Evolutionary conservation across 2,797 vertebrate genomes (phyloP), one percentile per base, ranked within the genome.

Genomic region (Macroramphosus scolopax): DNA sequence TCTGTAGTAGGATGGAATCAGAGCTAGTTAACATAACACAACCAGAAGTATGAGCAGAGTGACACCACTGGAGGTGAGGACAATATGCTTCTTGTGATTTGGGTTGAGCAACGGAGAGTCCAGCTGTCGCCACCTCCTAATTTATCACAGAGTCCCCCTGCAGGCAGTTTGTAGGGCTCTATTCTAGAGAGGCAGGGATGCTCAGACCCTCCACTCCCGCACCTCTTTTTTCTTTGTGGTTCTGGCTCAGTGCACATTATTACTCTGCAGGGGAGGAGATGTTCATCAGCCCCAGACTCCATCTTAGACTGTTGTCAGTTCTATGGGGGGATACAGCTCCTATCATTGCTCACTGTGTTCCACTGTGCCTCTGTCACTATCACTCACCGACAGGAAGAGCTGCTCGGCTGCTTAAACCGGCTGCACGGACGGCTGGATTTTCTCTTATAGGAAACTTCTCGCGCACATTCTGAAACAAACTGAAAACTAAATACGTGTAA

Each of bases 181-280:
- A 26, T 66, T 60, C 50, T 43, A 22, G 31, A 60, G 56, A 57
- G 42, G 13, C 55, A 49, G 54, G 29, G 52, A 63, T 36, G 34
- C 47, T 60, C 76, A 26, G n/a, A 14, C 51, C 65, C 63, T 60
- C 38, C 36, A 25, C 10, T 51, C 48, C 63, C 30, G 17, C 46
- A 43, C 47, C 28, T n/a, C n/a, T 38, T 60, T 64, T 28, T 40
- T 33, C 61, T 39, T 33, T 16, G 5, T 40, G 52, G 72, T 78
- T 82, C 66, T 72, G 73, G 63, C 70, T 83, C 68, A 75, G 61
- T 38, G 70, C 58, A 68, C 12, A 7, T 80, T 78, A 81, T 84
- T 78, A 77, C 71, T 75, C 58, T 36, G 44, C 55, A 57, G 63
- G 43, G 60, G 53, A 57, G 57, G 70, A 64, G 61, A 59, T 73